Evolutionary conservation across 2,888 invertebrate genomes (phyloP).

Genomic region (Metopia argyrocephala): DNA sequence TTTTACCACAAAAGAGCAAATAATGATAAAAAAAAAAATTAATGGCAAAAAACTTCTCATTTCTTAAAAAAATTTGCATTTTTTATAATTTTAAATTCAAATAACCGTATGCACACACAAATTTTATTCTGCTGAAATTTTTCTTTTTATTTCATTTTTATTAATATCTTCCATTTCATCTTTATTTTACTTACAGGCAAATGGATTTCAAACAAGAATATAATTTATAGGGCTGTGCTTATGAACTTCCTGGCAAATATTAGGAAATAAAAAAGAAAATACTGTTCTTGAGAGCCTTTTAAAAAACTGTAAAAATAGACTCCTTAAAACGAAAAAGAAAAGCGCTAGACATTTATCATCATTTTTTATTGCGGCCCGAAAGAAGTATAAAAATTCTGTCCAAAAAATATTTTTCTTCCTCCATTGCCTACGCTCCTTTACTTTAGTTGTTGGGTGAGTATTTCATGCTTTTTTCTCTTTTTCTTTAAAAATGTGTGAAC

Average conservation of each 20-base stretch:
- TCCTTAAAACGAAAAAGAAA: background rate
- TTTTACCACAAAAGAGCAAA: too few species aligned
- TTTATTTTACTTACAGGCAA: constrained; percentile 34
- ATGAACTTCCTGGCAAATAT: constrained; percentile 23
- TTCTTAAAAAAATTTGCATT: background rate
- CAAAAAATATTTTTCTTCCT: background rate
- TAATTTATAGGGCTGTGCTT: constrained; percentile 37
- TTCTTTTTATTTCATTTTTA: too few species aligned
- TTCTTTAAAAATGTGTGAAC: background rate
- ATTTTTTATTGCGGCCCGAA: constrained; percentile 27
- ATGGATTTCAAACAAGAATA: background rate
- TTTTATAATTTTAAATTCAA: too few species aligned
- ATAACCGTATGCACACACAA: too few species aligned
- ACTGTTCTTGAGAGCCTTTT: background rate
- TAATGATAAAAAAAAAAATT: background rate
- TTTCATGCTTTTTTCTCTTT: background rate
- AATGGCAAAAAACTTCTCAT: background rate
- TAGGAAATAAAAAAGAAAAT: background rate
- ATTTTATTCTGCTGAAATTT: too few species aligned
- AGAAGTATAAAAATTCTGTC: constrained; percentile 14
- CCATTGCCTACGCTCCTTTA: too few species aligned
- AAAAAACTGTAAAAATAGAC: background rate
- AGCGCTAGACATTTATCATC: constrained; percentile 30
- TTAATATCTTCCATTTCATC: background rate
- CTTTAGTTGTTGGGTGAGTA: constrained; percentile 42